Evolutionary conservation across 2,888 invertebrate species (phyloP).

Genomic region (Pseudanteris insignis): DNA sequence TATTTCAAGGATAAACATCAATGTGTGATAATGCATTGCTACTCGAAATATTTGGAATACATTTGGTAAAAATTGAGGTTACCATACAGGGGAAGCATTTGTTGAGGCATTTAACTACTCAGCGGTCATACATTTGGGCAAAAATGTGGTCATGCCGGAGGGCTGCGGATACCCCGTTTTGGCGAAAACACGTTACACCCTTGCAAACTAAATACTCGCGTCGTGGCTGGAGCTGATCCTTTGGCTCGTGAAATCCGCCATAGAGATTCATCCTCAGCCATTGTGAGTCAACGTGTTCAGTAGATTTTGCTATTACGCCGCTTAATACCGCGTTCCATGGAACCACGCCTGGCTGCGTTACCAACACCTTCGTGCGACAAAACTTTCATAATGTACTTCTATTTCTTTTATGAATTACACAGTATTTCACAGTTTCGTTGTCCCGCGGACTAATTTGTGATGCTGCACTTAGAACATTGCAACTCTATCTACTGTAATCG

Average conservation of each 20-base stretch:
- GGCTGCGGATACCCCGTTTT: conserved; percentile 38
- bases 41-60: too few species aligned
- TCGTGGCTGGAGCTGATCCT: conserved; percentile 22
- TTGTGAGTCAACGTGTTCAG: conserved; percentile 15
- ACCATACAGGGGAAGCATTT: too few species aligned
- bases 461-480: conserved; percentile 29
- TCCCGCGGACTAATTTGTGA: conserved; percentile 31
- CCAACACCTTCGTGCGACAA: conserved; percentile 30
- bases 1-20: too few species aligned
- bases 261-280: conserved; percentile 9
- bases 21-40: too few species aligned
- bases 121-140: conserved; percentile 39
- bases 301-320: conserved; percentile 22
- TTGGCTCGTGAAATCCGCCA: conserved; percentile 34
- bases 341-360: conserved; percentile 22
- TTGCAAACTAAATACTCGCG: conserved; percentile 44
- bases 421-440: conserved; percentile 39
- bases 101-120: conserved; percentile 51
- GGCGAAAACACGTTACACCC: conserved; percentile 38
- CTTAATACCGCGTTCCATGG: conserved; percentile 14
- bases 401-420: conserved; percentile 39
- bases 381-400: conserved; percentile 37
- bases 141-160: conserved; percentile 43
- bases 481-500: conserved; percentile 21
- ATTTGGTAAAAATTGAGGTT: too few species aligned